These are phyloP conservation scores for Craterocephalus amniculus DNA, from an alignment of 2,797 vertebrate genomes.

Conservation along the genomic window DNA sequence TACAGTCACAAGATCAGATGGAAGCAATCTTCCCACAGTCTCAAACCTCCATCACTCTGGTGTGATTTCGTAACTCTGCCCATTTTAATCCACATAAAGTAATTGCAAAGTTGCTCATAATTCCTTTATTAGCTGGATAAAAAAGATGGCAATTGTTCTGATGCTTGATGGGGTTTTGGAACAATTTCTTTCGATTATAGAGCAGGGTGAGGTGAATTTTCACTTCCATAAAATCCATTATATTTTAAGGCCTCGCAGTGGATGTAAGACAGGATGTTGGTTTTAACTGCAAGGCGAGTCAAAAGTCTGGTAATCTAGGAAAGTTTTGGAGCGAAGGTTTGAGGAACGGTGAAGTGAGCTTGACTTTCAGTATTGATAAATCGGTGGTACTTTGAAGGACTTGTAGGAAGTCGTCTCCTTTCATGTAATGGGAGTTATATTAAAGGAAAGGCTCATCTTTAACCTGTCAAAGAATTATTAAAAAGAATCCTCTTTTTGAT, in stretches of 20 bases:
- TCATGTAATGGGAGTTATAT: neutral
- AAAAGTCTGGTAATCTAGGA: constrained; percentile 76
- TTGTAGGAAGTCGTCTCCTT: constrained; percentile 2
- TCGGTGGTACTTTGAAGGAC: neutral
- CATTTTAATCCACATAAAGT: neutral
- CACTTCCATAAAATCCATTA: constrained; percentile 60
- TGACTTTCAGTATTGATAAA: constrained; percentile 58
- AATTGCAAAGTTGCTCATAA: neutral
- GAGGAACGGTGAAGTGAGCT: constrained; percentile 62
- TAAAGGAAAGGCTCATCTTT: constrained; percentile 10
- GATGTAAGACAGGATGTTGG: constrained; percentile 60
- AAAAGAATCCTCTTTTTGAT: no score
- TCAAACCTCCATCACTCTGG: neutral
- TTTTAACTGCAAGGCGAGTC: neutral
- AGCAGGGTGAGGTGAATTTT: constrained; percentile 25
- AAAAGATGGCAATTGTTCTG: neutral
- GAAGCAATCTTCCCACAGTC: neutral
- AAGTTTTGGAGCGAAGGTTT: constrained; percentile 66
- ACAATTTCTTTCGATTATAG: constrained; percentile 2
- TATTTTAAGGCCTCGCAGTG: constrained; percentile 7
- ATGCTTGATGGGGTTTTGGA: neutral
- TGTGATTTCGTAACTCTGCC: neutral
- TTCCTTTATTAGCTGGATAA: neutral
- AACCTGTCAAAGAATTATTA: neutral
- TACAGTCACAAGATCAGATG: constrained; percentile 28